These are phyloP conservation scores for Beris morrisii DNA, from an alignment of 2,888 invertebrate genomes.

Conservation along the genomic window DNA sequence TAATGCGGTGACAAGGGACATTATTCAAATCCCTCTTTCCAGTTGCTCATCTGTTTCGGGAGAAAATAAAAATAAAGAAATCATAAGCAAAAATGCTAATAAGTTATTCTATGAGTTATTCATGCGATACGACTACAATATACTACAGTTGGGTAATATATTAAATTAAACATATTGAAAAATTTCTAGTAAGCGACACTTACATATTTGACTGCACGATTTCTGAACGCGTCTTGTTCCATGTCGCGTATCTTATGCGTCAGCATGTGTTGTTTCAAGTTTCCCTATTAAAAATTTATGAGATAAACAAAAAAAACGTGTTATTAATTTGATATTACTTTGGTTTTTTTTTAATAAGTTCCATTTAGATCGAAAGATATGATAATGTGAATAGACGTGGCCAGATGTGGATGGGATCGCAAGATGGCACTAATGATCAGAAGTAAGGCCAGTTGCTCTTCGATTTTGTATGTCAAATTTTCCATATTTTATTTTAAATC, in stretches of 20 bases:
- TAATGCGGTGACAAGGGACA: slow-evolving; percentile 27
- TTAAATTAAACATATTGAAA: slow-evolving; percentile 13
- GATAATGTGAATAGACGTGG: slow-evolving; percentile 6
- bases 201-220: slow-evolving; percentile 56
- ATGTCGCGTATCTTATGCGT: slow-evolving; percentile 95
- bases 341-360: not conserved
- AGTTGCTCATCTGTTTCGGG: slow-evolving; percentile 47
- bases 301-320: slow-evolving; percentile 15
- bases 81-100: slow-evolving; percentile 30
- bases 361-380: slow-evolving; percentile 21
- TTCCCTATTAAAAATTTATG: slow-evolving; percentile 68
- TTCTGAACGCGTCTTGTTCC: slow-evolving; percentile 57
- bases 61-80: slow-evolving; percentile 33
- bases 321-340: slow-evolving; percentile 2
- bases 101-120: slow-evolving; percentile 13
- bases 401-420: slow-evolving; percentile 5
- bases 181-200: slow-evolving; percentile 42
- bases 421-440: no score
- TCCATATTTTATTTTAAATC: no score
- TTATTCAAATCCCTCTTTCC: slow-evolving; percentile 49
- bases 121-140: slow-evolving; percentile 3
- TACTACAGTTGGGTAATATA: slow-evolving; percentile 16
- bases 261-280: slow-evolving; percentile 98
- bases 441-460: no score
- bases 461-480: no score